A percentile compares a stretch with the other conserved stretches of the same genome.
Conservation (phyloP, 2,113 vertebrate species). For the Phylloscopus trochiloides region DNA sequence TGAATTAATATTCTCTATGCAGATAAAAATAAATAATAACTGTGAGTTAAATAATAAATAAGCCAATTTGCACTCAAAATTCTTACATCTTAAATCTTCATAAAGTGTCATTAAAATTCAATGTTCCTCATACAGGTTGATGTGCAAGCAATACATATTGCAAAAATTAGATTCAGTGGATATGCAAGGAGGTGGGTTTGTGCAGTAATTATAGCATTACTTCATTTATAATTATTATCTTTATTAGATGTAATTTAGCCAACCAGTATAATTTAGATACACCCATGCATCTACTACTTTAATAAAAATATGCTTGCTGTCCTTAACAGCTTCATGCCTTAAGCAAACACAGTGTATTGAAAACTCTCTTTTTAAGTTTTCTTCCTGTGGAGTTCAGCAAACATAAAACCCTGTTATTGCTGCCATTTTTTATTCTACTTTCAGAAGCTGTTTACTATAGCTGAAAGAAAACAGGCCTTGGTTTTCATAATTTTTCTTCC, state of each 20-base stretch:
- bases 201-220: not conserved
- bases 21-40: not conserved
- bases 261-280: not conserved
- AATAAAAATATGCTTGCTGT: not conserved
- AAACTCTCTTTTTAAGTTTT: not conserved
- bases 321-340: not conserved
- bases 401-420: not conserved
- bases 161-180: not conserved
- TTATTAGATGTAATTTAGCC: not conserved
- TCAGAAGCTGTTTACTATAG: not conserved
- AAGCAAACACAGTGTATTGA: not conserved
- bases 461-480: not conserved
- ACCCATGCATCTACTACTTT: not conserved
- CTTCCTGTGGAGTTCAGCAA: not conserved
- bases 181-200: not conserved
- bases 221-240: not conserved
- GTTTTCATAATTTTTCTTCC: not conserved
- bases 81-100: not conserved
- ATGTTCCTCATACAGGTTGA: not conserved
- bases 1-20: not conserved
- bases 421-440: not conserved
- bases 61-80: not conserved
- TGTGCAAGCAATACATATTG: not conserved
- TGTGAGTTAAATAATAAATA: slow-evolving; percentile 11
- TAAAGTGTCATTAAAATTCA: not conserved